These are phyloP conservation scores for Agapostemon virescens DNA, from an alignment of 2,888 invertebrate species.

Conservation along the genomic window DNA sequence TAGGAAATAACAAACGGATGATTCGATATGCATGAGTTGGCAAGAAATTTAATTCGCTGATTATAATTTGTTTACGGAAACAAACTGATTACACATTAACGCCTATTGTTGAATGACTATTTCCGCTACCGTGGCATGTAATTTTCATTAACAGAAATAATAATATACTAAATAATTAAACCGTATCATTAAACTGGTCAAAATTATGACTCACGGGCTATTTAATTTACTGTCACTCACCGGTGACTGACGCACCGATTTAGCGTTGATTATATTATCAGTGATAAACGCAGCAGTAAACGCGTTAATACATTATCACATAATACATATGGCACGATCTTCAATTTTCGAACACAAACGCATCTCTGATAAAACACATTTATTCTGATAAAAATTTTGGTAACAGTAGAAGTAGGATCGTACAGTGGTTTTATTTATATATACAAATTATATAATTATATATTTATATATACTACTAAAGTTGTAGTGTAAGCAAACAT, in stretches of 20 bases:
- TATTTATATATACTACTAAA: too few relatives aligned
- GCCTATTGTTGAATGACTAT: not conserved
- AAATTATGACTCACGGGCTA: not conserved
- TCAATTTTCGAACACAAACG: not conserved
- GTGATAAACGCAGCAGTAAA: not conserved
- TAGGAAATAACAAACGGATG: not conserved
- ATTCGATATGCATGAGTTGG: not conserved
- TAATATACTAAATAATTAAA: conserved; percentile 5
- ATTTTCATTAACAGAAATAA: conserved; percentile 5
- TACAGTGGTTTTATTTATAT: conserved; percentile 55
- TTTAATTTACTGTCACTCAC: conserved; percentile 1
- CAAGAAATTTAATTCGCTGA: not conserved
- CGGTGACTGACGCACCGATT: not conserved
- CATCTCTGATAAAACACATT: conserved; percentile 48
- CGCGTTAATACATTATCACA: not conserved
- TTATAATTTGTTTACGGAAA: conserved; percentile 20
- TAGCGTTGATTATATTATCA: not conserved
- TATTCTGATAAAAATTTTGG: conserved; percentile 55
- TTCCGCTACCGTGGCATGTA: not conserved
- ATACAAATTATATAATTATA: conserved; percentile 59
- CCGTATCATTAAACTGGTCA: not conserved
- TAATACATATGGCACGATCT: not conserved
- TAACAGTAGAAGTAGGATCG: conserved; percentile 49
- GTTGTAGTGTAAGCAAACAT: conserved; percentile 40
- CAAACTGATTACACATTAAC: conserved; percentile 1